phyloP scores from a whole-genome alignment of 2,113 vertebrate species.

The Nibea albiflora region DNA sequence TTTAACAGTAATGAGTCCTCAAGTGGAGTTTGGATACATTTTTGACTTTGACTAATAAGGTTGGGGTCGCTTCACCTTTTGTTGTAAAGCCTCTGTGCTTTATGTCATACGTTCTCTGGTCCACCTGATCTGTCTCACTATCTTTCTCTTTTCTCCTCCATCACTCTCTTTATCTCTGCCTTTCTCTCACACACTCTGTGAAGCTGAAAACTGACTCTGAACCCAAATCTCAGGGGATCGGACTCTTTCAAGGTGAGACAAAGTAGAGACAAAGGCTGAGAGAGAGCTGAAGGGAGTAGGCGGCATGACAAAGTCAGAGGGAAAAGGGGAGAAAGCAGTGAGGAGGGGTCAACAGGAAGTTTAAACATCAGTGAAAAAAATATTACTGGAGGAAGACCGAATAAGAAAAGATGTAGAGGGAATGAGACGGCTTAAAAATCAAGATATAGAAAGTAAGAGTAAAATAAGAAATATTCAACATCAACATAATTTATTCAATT shows the following conservation, averaged over 20 bases:
- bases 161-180: slow-evolving; percentile 9
- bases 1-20: not conserved
- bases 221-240: slow-evolving; percentile 52
- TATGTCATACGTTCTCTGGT: slow-evolving; percentile 22
- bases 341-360: not conserved
- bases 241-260: slow-evolving; percentile 62
- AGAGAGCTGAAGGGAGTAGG: slow-evolving; percentile 21
- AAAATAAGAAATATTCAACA: not conserved
- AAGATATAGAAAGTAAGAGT: not conserved
- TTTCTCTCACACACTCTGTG: slow-evolving; percentile 44
- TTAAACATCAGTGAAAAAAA: not conserved
- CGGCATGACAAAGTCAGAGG: slow-evolving; percentile 4
- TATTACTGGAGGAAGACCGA: not conserved
- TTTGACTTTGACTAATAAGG: not conserved
- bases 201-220: slow-evolving; percentile 69
- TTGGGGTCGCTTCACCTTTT: slow-evolving; percentile 14
- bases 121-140: slow-evolving; percentile 28
- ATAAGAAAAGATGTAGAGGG: not conserved
- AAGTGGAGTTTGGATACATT: not conserved
- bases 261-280: slow-evolving; percentile 43
- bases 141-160: slow-evolving; percentile 18
- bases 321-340: not conserved
- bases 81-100: not conserved
- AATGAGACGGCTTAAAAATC: not conserved
- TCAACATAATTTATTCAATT: not conserved